Conservation (phyloP, 53 echinoderm and acorn worm species). For the Henricia sp. region DNA sequence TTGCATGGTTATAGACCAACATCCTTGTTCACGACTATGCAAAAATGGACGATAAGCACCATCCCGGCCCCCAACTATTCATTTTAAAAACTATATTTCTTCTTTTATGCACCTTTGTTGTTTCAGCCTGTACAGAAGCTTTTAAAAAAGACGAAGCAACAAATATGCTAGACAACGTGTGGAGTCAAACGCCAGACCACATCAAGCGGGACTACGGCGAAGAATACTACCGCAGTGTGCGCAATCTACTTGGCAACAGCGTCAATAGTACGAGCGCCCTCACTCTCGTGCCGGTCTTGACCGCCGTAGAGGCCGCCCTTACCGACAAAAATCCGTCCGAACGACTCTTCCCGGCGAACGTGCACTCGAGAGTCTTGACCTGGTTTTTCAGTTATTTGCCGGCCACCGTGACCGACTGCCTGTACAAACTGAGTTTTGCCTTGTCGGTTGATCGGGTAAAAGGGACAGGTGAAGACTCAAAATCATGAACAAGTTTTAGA, state of each 20-base stretch:
- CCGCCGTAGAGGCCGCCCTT: slow-evolving; percentile 61
- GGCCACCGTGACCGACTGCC: slow-evolving; percentile 51
- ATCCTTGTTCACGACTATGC: too few relatives aligned
- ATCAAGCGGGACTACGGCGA: slow-evolving; percentile 69
- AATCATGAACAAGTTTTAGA: too few relatives aligned
- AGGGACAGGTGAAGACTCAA: neutral
- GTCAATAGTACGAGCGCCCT: neutral
- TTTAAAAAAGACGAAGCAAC: slow-evolving; percentile 42
- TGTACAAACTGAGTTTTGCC: slow-evolving; percentile 25
- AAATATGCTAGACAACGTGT: slow-evolving; percentile 32
- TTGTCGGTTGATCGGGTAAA: slow-evolving; percentile 7
- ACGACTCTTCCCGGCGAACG: slow-evolving; percentile 62
- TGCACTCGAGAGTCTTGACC: slow-evolving; percentile 45
- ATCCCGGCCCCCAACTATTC: too few relatives aligned
- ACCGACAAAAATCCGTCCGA: slow-evolving; percentile 49
- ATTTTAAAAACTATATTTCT: neutral
- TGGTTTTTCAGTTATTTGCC: slow-evolving; percentile 54
- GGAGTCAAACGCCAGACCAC: slow-evolving; percentile 40
- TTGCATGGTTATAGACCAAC: too few relatives aligned
- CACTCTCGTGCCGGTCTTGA: slow-evolving; percentile 47
- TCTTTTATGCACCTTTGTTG: neutral
- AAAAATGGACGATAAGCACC: too few relatives aligned
- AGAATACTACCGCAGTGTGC: slow-evolving; percentile 50
- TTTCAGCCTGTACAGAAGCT: slow-evolving; percentile 58
- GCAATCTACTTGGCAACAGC: neutral